Conservation (phyloP, 2,113 vertebrate genomes). For the Macaca fascicularis region T2T-MFA8v1.1 NC_088387.1:18195501-18196000, state of each 20-base stretch:
- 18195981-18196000: not conserved
- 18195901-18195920: not conserved
- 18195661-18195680: not conserved
- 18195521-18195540: not conserved
- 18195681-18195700: not conserved
- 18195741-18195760: not conserved
- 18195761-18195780: not conserved
- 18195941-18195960: not conserved
- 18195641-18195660: not conserved
- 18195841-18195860: not conserved
- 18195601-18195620: not conserved
- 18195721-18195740: not conserved
- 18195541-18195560: not conserved
- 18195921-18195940: not conserved
- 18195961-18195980: not conserved
- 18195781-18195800: not conserved
- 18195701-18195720: not conserved
- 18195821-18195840: not conserved
- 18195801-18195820: not conserved
- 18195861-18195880: not conserved
- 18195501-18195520: not conserved
- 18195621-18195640: not conserved
- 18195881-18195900: not conserved
- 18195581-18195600: rapidly evolving
- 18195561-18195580: not conserved